Base-by-base conservation (phyloP, 2,113 vertebrate genomes). In the Alligator mississippiensis region DNA sequence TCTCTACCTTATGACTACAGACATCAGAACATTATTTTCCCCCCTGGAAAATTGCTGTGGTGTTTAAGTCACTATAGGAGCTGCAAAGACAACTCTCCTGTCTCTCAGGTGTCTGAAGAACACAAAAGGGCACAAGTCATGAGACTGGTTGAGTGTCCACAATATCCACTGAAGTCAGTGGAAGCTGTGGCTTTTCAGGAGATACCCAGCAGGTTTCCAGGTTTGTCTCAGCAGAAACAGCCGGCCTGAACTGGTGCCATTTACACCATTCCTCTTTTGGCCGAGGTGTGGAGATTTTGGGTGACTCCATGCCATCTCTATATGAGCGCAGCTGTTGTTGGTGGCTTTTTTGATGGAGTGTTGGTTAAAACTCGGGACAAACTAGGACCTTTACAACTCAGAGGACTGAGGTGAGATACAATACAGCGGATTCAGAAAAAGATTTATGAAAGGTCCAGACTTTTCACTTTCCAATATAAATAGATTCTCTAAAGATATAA, bases 301-400 rank as follows among this genome's bases (percentile, higher is more conserved):
- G 1, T 66, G 61, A 34, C 79, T 17, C 25, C 28, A 21, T 90
- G 47, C 55, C 11, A 27, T 27, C 70, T 47, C 47, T 47, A 60
- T 0, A 0, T 38, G 17, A 84, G 9, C 5, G 4, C 61, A 24
- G 24, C 28, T 1, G 9, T 78, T 57, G 28, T 57, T 84, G 47
- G 28, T 80, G 92, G 77, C 34, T 4, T 47, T 84, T 77, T 30
- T 66, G 77, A 63, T 24, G 24, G 22, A 18, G 30, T 70, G 27
- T 82, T 55, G 24, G n/a, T 0, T 2, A 22, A 16, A 34, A n/a
- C 34, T 2, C 82, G n/a, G 25, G 64, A 66, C 28, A 66, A 66
- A n/a, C 12, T 8, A 66, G 64, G 64, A 63, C 25, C 59, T 18
- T 60, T 16, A 60, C 16, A 18, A 57, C 64, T 88, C 58, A 55